Base-by-base conservation (phyloP, 2,888 invertebrate species). In the Tenthredo mesomela region DNA sequence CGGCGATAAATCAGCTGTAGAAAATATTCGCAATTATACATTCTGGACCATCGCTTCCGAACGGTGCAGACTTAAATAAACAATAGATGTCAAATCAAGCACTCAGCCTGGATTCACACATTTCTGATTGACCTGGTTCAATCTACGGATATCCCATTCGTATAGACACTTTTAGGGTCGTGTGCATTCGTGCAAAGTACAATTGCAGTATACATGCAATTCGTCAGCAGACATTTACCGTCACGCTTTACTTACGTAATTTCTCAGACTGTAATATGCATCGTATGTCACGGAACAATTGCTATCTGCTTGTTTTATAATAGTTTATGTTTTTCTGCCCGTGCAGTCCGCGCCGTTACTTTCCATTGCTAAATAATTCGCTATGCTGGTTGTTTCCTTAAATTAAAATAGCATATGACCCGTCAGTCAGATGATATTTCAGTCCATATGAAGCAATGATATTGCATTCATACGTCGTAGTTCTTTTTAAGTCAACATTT, bases 281-380 rank as follows among this genome's bases (percentile, higher is more conserved):
- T 29, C 25, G 61, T 61, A 61, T 70, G 82, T 82, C 82, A 82
- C 10, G 82, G 75, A 40, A 25, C 82, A 82, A 7, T 82, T 70
- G 12, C n/a, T 37, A 37, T 15, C 70, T 15, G 25, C 10, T 47
- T 67, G 25, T 70, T 67, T 82, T 70, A 6, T 47, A 15, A 18
- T 2, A 18, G 33, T 82, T 25, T 43, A 10, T 43, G n/a, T 25
- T n/a, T n/a, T 82, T 40, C 7, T 18, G 37, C 37, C n/a, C 15
- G 33, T 70, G 37, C 4, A 70, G 29, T 12, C 25, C 10, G 33
- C 15, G n/a, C 58, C 67, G 33, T 47, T 47, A 25, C 82, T 82
- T 82, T 82, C 37, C 82, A 82, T 82, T 43, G 47, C 82, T 47
- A 15, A 70, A 70, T 70, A 37, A 33, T 37, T 29, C n/a, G 37